Percentiles rank a stretch among this genome's conserved stretches.
These are phyloP conservation scores for Caenorhabditis afra DNA, from an alignment of 2,888 invertebrate genomes.

Conservation along the genomic window DNA sequence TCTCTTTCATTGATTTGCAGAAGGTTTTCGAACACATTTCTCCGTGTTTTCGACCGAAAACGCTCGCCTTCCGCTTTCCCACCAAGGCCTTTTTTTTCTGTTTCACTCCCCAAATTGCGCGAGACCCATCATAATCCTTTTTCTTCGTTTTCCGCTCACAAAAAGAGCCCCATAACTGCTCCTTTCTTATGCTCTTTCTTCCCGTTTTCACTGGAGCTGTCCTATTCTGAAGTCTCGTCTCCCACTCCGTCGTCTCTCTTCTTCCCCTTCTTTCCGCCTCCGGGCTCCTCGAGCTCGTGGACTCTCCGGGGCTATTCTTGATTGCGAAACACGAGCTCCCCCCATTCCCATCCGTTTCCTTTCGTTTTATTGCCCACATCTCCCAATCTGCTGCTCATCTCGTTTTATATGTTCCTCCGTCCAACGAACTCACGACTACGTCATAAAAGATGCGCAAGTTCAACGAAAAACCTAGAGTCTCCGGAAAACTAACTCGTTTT, in stretches of 20 bases:
- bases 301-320: constrained; percentile 45
- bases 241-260: constrained; percentile 13
- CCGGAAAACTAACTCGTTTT: too few relatives aligned
- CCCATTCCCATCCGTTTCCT: constrained; percentile 11
- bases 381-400: constrained; percentile 16
- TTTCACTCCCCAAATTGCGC: background rate
- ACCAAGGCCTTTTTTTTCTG: background rate
- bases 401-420: constrained; percentile 10
- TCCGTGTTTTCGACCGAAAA: too few relatives aligned
- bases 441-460: too few relatives aligned
- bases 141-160: constrained; percentile 5
- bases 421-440: background rate
- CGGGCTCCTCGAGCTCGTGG: constrained; percentile 18
- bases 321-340: constrained; percentile 57
- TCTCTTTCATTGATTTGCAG: too few relatives aligned
- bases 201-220: constrained; percentile 6
- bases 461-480: too few relatives aligned
- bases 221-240: constrained; percentile 25
- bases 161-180: constrained; percentile 44
- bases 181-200: constrained; percentile 9
- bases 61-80: background rate
- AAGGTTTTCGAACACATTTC: too few relatives aligned
- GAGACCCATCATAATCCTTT: constrained; percentile 47
- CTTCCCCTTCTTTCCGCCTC: constrained; percentile 29
- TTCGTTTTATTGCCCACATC: constrained; percentile 34